Base-by-base conservation (phyloP, 2,113 vertebrate species). In the Sciurus niger region DNA sequence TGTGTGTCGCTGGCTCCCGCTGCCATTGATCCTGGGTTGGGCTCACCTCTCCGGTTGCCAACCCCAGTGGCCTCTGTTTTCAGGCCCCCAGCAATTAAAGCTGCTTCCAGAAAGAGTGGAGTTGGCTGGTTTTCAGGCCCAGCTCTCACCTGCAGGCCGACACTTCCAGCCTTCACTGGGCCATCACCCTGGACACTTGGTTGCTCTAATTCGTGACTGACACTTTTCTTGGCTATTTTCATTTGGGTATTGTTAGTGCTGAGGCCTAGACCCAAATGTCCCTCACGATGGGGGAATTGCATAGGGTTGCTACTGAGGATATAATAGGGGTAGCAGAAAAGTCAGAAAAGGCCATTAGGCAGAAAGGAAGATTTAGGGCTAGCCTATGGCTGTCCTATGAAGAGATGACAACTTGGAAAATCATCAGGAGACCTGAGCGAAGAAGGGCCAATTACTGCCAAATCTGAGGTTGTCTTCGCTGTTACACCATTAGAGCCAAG, bases 111-210 rank as follows among this genome's bases (percentile, higher is more conserved):
- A 37, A 68, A 20, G 9, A 32, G 67, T 1, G 4, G 34, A 6
- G 51, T 24, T 63, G 0, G 25, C 28, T 2, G 6, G 13, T 22
- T 48, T 18, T 25, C 7, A 0, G 72, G 37, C 2, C 34, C 22
- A 1, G 4, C 24, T 76, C 34, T 4, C 34, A 17, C 8, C 25
- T 3, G 16, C 4, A 12, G n/a, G 30, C 16, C 20, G 58, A 77
- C n/a, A 17, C 30, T 0, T 34, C 53, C n/a, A 6, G 51, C 40
- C 55, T 25, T 24, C 3, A 0, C 67, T 34, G 9, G 7, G 40
- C 30, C 70, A 7, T 10, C 17, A 28, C 22, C 65, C 63, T 22
- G 9, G 40, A 32, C 10, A 18, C 2, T 30, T 18, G 4, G 25
- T 24, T 43, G 20, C 40, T 12, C 82, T 92, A 34, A 40, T 43